Percentiles rank a stretch among this genome's conserved stretches.
phyloP scores from a whole-genome alignment of 1,140 invertebrate genomes.

The Archegozetes longisetosus region DNA sequence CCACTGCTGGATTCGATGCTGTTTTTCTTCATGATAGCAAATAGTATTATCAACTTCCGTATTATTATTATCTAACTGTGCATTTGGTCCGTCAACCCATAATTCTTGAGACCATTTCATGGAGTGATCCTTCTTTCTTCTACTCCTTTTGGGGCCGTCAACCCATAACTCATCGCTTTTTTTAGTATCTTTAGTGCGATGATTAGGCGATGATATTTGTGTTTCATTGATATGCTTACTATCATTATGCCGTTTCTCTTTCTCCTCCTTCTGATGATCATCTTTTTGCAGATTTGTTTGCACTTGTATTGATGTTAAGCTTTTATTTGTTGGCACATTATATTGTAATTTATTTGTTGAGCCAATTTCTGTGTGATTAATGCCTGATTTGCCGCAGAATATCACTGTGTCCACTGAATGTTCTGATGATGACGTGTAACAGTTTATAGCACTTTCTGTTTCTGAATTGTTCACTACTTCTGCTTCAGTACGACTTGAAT shows the following conservation, averaged over 20 bases:
- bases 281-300: no score
- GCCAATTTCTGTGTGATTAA: no score
- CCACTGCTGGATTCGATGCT: slow-evolving; percentile 13
- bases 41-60: not conserved
- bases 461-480: no score
- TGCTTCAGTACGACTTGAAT: no score
- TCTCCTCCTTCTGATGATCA: no score
- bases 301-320: not conserved
- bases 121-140: not conserved
- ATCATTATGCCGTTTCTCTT: no score
- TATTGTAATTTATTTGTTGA: no score
- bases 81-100: slow-evolving; percentile 17
- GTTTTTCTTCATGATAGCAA: slow-evolving; percentile 2
- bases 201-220: no score
- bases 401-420: not conserved
- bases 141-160: not conserved
- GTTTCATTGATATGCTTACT: no score
- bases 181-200: no score
- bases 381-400: no score
- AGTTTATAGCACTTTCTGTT: not conserved
- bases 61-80: not conserved
- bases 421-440: not conserved
- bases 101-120: slow-evolving; percentile 7
- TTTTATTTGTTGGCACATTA: no score
- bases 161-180: not conserved